Evolutionary conservation across 2,113 vertebrate species (phyloP), one percentile per base, ranked within the genome.

Genomic region (Columbina picui): DNA sequence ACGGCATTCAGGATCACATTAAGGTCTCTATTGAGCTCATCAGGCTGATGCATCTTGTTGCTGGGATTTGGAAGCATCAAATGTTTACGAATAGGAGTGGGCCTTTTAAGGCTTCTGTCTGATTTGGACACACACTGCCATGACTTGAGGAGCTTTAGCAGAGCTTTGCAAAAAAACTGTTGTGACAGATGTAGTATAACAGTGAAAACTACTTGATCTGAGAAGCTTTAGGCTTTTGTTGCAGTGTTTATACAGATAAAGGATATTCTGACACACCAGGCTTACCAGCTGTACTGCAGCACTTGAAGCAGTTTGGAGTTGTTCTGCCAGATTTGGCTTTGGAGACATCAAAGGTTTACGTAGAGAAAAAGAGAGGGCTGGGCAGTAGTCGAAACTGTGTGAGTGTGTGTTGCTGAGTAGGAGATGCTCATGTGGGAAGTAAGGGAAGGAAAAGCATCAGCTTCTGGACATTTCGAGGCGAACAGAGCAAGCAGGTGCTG

Each of bases 1-100:
- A 12, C 8, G 8, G 79, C 32, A 32, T 39, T 53, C 59, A 57
- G 86, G 22, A 81, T 15, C 47, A 41, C 84, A 88, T 53, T 77
- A 22, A 77, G 38, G 76, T 65, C 56, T 65, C 59, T 39, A 1
- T 0, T 59, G 75, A 90, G 84, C 90, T 94, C 76, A 29, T 76
- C 68, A 41, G 29, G 3, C 60, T 94, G 89, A 75, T 0, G 1
- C n/a, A 67, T 81, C 73, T 59, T 18, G 30, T 87, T 87, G 89
- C 78, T 89, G 74, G 79, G 57, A 23, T 96, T 78, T 81, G 65
- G 36, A 91, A 91, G 36, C 47, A 10, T 65, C 78, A 60, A 50
- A 89, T 11, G 16, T 55, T 52, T 56, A 57, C 10, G 1, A 52
- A 76, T 41, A 45, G 27, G 47, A 71, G 19, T 39, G 34, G 45